Evolutionary conservation across 2,888 invertebrate species (phyloP).

Genomic region (Leucophora obtusa): DNA sequence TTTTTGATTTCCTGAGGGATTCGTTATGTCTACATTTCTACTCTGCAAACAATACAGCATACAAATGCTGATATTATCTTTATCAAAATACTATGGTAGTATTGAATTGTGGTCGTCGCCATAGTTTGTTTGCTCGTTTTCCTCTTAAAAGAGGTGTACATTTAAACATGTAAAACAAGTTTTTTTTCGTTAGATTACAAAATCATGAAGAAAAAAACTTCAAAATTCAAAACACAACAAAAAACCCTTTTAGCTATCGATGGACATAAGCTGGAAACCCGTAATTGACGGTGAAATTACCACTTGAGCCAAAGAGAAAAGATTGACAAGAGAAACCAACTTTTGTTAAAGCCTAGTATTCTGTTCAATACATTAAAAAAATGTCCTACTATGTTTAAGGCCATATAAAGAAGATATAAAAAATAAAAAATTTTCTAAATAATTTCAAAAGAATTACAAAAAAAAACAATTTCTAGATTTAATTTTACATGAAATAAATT

Average conservation of each 20-base stretch:
- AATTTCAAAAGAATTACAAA: too few relatives aligned
- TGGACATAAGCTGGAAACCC: too few relatives aligned
- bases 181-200: slow-evolving; percentile 31
- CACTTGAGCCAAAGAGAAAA: too few relatives aligned
- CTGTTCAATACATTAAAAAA: too few relatives aligned
- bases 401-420: too few relatives aligned
- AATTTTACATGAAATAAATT: too few relatives aligned
- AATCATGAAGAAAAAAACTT: slow-evolving; percentile 4
- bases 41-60: slow-evolving; percentile 5
- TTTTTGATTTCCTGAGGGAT: slow-evolving; percentile 40
- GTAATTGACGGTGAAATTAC: too few relatives aligned
- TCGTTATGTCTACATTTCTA: slow-evolving; percentile 16
- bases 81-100: slow-evolving; percentile 10
- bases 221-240: background rate
- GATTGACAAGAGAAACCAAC: too few relatives aligned
- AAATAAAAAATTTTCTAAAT: too few relatives aligned
- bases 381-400: too few relatives aligned
- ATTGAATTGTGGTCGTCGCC: slow-evolving; percentile 21
- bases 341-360: too few relatives aligned
- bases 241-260: slow-evolving; percentile 28
- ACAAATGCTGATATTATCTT: slow-evolving; percentile 26
- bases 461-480: too few relatives aligned
- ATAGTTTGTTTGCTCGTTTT: background rate
- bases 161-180: slow-evolving; percentile 49
- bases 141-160: background rate